Conservation (phyloP, 2,113 vertebrate genomes). For the Smithornis capensis region DNA sequence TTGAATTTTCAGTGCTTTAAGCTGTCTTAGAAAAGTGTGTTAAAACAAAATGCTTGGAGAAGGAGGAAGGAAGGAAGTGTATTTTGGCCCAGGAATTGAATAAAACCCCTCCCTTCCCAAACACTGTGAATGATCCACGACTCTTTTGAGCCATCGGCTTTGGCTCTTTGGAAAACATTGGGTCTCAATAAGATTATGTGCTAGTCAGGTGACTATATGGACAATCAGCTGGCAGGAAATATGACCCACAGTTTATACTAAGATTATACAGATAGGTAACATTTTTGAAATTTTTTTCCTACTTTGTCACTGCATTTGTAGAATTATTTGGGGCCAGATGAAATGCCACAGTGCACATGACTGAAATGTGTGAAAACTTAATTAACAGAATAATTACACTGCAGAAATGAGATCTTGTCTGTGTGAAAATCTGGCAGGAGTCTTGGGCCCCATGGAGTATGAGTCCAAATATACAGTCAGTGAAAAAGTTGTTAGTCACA, state of each 20-base stretch:
- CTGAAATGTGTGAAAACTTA: constrained; percentile 28
- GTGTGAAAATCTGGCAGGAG: not conserved
- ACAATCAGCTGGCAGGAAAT: not conserved
- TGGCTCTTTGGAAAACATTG: not conserved
- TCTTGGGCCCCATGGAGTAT: not conserved
- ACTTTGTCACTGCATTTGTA: not conserved
- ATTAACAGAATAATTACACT: constrained; percentile 22
- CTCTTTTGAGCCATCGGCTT: not conserved
- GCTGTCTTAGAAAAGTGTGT: not conserved
- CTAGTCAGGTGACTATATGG: not conserved
- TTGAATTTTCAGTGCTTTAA: not conserved
- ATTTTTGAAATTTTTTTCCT: not conserved
- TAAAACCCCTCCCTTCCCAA: not conserved
- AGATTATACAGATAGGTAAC: not conserved
- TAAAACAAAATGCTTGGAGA: not conserved
- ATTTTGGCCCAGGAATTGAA: fast-evolving
- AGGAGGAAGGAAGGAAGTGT: not conserved
- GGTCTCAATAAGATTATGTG: not conserved
- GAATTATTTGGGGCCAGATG: not conserved
- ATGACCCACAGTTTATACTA: not conserved
- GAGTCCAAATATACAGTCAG: not conserved
- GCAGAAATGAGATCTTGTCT: not conserved
- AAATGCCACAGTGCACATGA: not conserved
- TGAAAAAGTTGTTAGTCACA: constrained; percentile 2
- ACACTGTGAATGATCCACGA: not conserved